Evolutionary conservation across 2,888 invertebrate genomes (phyloP).

Genomic region (Prosapia bicincta): DNA sequence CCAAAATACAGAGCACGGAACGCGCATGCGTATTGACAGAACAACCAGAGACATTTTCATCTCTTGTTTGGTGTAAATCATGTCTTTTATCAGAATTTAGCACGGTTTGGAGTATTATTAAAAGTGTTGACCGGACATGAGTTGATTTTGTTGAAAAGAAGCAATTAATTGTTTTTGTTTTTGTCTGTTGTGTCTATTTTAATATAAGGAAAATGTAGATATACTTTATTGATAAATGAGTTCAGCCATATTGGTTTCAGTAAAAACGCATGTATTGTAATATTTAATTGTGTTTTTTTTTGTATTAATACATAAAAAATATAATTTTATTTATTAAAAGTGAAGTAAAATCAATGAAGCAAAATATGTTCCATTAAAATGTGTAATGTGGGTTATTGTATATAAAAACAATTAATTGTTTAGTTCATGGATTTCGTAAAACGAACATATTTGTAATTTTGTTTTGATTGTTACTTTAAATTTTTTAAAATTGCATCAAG

Average conservation of each 20-base stretch:
- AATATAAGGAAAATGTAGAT: neutral
- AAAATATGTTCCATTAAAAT: too few species aligned
- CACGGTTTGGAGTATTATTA: neutral
- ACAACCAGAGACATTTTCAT: neutral
- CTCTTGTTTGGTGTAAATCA: neutral
- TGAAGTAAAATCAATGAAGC: too few species aligned
- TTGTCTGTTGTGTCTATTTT: neutral
- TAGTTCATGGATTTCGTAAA: too few species aligned
- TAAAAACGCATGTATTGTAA: neutral
- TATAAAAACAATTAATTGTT: too few species aligned
- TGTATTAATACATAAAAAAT: too few species aligned
- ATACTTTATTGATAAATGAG: neutral
- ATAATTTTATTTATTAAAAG: too few species aligned
- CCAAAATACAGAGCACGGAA: neutral
- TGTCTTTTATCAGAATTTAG: neutral
- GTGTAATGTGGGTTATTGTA: too few species aligned
- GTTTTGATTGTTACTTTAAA: too few species aligned
- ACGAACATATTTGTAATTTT: too few species aligned
- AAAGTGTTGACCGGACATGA: neutral
- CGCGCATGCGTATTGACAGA: neutral
- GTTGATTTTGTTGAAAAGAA: neutral
- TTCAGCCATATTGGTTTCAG: neutral
- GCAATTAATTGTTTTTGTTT: neutral
- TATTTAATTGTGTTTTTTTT: slow-evolving; percentile 1
- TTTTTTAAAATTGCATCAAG: too few species aligned